These are phyloP conservation scores for Melanotaenia boesemani DNA, from an alignment of 2,797 vertebrate genomes.

Conservation along the genomic window DNA sequence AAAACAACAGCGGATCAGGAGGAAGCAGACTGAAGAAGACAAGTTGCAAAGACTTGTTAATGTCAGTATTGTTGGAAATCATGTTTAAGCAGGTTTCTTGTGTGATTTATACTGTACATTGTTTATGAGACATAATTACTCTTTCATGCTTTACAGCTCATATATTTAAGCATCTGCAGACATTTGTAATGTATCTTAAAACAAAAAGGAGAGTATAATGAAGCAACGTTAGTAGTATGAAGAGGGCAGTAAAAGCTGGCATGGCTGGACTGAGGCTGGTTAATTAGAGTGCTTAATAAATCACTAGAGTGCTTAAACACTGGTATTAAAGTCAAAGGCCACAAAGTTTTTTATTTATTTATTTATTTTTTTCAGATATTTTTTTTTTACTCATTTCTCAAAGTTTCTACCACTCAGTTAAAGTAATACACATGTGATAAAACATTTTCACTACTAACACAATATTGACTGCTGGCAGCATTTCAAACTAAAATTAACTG, in stretches of 20 bases:
- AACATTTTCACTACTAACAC: too few species aligned
- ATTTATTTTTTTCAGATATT: neutral
- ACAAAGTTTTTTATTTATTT: neutral
- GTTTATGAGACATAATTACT: conserved; percentile 23
- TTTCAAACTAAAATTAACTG: too few species aligned
- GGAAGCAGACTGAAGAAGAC: conserved; percentile 1
- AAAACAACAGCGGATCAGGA: neutral
- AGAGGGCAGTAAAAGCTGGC: conserved; percentile 41
- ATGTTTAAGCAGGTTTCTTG: conserved; percentile 13
- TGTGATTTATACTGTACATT: neutral
- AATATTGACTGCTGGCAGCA: too few species aligned
- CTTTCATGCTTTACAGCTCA: conserved; percentile 4
- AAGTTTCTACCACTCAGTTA: too few species aligned
- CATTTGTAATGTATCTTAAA: conserved; percentile 14
- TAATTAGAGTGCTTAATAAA: neutral
- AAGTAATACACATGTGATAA: too few species aligned
- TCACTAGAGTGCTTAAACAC: neutral
- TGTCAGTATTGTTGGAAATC: neutral
- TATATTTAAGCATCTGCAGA: conserved; percentile 20
- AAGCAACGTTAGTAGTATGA: conserved; percentile 31
- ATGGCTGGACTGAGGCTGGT: conserved; percentile 2
- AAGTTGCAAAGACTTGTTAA: conserved; percentile 20
- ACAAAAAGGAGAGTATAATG: conserved; percentile 34
- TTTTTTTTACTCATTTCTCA: too few species aligned
- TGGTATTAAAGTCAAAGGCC: neutral